Evolutionary conservation across 2,113 vertebrate species (phyloP), one percentile per base, ranked within the genome.

Genomic region (Brachirus orientalis): DNA sequence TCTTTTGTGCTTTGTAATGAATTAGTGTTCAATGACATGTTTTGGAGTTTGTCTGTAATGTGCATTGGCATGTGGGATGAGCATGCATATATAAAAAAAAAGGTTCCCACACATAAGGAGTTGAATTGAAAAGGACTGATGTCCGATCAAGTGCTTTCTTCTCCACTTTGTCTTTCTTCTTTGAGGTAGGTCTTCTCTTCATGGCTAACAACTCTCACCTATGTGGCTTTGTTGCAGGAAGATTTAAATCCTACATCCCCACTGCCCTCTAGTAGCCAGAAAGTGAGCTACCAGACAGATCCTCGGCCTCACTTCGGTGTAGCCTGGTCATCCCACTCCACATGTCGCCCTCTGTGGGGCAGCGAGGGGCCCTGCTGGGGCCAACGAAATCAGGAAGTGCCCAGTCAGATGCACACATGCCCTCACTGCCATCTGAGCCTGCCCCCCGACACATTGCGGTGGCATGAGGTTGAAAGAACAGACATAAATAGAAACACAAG

Each of bases 241-340:
- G 80, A 86, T 33, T 60, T 74, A 0, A 79, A 84, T 58, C 38
- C 72, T 63, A 68, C 17, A 28, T 62, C 86, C 33, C 14, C 58
- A 16, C 17, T 45, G 60, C 77, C 80, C 71, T 62, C 89, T 66
- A 66, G 81, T 73, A 92, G 80, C 12, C 77, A 83, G 35, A 89
- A 75, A 66, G 52, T 92, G 36, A 88, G 35, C 80, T 93, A 91
- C 83, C 92, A 93, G 88, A 89, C 84, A 44, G 93, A 94, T 75
- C 93, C 93, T 47, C 78, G 93, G 11, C 91, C 93, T 66, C 93
- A 94, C 75, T 94, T 94, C 75, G 93, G 92, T 1, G 89, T 94
- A 0, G 87, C 92, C 6, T 89, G 79, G 62, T 94, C 93, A 46
- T 91, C 92, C 38, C 92, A 80, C 64, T 92, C 93, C 8, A 83